Conservation (phyloP, 2,113 vertebrate species). For the Syrrhaptes paradoxus region DNA sequence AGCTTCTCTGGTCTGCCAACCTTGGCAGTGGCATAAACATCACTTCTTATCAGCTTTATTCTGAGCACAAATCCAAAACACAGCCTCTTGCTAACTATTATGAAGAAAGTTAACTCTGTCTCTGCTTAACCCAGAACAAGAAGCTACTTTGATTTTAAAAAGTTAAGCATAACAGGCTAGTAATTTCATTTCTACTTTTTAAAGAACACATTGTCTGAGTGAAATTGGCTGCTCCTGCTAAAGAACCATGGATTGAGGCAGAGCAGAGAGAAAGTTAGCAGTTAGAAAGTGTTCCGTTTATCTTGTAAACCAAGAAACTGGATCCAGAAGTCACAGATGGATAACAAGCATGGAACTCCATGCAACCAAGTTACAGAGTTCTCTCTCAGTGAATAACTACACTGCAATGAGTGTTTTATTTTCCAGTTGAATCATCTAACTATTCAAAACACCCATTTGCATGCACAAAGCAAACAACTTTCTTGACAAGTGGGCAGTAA, state of each 20-base stretch:
- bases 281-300: neutral
- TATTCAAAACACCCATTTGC: slow-evolving; percentile 1
- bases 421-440: neutral
- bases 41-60: too few species aligned
- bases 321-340: neutral
- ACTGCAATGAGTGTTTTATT: slow-evolving; percentile 1
- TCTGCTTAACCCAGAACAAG: too few species aligned
- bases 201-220: too few species aligned
- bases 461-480: neutral
- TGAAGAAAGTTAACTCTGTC: too few species aligned
- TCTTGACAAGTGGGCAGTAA: neutral
- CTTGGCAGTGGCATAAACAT: too few species aligned
- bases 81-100: too few species aligned
- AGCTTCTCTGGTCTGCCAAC: too few species aligned
- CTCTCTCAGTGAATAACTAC: slow-evolving; percentile 14
- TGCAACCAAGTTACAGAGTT: neutral
- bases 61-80: too few species aligned
- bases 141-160: too few species aligned
- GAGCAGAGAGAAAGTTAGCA: neutral
- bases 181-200: too few species aligned
- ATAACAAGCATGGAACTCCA: neutral
- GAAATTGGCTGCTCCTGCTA: too few species aligned
- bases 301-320: neutral
- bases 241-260: neutral
- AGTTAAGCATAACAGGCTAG: too few species aligned